Evolutionary conservation across 2,888 invertebrate species (phyloP), one percentile per base, ranked within the genome.

Genomic region (Heliconius erato): DNA sequence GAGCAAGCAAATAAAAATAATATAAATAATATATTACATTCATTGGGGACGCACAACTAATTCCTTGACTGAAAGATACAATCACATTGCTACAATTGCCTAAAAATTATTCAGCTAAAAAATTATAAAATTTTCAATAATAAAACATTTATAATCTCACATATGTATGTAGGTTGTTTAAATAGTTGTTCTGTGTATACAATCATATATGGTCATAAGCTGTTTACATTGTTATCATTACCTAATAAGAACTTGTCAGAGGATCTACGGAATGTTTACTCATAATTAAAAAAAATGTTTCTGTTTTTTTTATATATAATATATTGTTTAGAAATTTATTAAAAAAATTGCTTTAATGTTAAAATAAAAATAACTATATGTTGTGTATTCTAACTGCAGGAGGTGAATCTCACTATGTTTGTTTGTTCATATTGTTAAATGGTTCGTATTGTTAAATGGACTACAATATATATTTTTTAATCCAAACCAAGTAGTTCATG

Each of bases 201-300:
- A 63, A 26, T 63, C 63, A 35, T 76, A 76, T 76, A 76, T n/a
- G 76, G 76, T 40, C 16, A 26, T 40, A 26, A 76, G 76, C 63
- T 76, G 76, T 76, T 63, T 76, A 67, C 67, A 76, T 63, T 71
- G 59, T 76, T 76, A 76, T 76, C 63, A 76, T 59, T 76, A 63
- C 76, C 76, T 76, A 63, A 35, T 76, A 76, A 40, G 76, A 63
- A 59, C n/a, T 16, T 63, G 44, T 49, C 16, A 26, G 19, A 49
- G 26, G 71, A 44, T 72, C 71, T 72, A 16, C 14, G 16, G 26
- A 14, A 72, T 72, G 44, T 72, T 72, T 28, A 28, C 72, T 49
- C 16, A 16, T 72, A 26, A 26, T 26, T 72, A 72, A 49, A 26
- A 72, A 44, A 72, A 26, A 0, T 19, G 3, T 26, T 40, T 72